phyloP scores from a whole-genome alignment of 1,140 invertebrate species.

The Medauroidea extradentata region DNA sequence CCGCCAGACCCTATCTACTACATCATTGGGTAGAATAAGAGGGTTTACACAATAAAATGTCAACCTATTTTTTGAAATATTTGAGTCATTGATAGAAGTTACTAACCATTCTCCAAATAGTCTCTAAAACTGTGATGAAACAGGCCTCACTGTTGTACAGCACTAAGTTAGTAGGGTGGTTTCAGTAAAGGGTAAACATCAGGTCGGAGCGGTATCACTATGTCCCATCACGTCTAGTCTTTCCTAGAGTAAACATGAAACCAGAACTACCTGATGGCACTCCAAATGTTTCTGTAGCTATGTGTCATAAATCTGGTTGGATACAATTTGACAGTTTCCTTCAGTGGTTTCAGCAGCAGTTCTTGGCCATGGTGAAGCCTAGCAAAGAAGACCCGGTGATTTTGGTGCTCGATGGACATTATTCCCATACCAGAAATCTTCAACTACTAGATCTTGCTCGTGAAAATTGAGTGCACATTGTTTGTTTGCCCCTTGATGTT shows the following conservation, averaged over 20 bases:
- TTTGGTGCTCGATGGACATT: slow-evolving; percentile 39
- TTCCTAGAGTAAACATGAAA: slow-evolving; percentile 29
- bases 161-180: slow-evolving; percentile 17
- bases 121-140: slow-evolving; percentile 30
- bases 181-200: slow-evolving; percentile 37
- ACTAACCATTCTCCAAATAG: neutral
- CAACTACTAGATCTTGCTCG: slow-evolving; percentile 34
- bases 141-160: slow-evolving; percentile 12
- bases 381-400: slow-evolving; percentile 29
- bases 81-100: no score
- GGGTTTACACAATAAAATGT: no score
- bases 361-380: slow-evolving; percentile 25
- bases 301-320: slow-evolving; percentile 34
- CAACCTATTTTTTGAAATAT: no score
- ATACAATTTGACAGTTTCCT: slow-evolving; percentile 34
- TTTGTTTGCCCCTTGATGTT: slow-evolving; percentile 40
- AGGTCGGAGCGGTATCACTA: slow-evolving; percentile 34
- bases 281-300: slow-evolving; percentile 25
- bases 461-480: slow-evolving; percentile 35
- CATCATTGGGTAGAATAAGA: no score
- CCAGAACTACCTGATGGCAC: slow-evolving; percentile 17
- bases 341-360: slow-evolving; percentile 36
- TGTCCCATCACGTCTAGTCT: slow-evolving; percentile 35
- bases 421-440: slow-evolving; percentile 40
- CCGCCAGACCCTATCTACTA: no score